Conservation (phyloP, 2,888 invertebrate genomes). For the Trachelus iudaicus region DNA sequence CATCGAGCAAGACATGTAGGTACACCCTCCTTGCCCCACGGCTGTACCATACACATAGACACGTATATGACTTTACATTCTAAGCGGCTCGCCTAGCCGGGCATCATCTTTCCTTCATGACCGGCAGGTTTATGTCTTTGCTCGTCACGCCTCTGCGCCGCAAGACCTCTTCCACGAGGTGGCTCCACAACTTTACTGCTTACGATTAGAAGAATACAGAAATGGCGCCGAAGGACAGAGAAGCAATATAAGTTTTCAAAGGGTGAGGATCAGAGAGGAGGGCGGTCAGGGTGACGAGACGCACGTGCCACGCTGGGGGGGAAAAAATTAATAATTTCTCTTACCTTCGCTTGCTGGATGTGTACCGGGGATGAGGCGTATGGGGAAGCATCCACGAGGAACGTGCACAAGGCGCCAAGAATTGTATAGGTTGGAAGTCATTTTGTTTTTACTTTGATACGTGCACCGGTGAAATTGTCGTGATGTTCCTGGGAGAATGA, state of each 20-base stretch:
- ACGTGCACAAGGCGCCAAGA: too few relatives aligned
- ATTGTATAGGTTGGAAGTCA: too few relatives aligned
- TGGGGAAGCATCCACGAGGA: too few relatives aligned
- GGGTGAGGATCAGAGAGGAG: too few relatives aligned
- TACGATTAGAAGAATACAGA: background rate
- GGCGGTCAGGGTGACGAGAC: conserved; percentile 2
- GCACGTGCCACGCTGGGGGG: conserved; percentile 8
- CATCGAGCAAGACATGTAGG: conserved; percentile 34
- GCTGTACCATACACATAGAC: conserved; percentile 8
- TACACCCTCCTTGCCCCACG: conserved; percentile 25
- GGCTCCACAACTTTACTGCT: background rate
- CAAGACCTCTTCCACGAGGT: conserved; percentile 1
- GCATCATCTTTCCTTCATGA: conserved; percentile 30
- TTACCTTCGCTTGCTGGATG: background rate
- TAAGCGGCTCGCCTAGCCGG: conserved; percentile 21
- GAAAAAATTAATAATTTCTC: conserved; percentile 20
- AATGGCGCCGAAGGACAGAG: background rate
- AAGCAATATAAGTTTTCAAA: conserved; percentile 6
- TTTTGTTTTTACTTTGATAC: too few relatives aligned
- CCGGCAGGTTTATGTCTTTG: conserved; percentile 45
- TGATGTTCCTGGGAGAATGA: too few relatives aligned
- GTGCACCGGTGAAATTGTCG: too few relatives aligned
- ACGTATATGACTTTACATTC: too few relatives aligned
- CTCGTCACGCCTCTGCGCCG: conserved; percentile 43
- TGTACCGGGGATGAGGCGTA: too few relatives aligned